Evolutionary conservation across 2,797 vertebrate genomes (phyloP), one percentile per base, ranked within the genome.

Genomic region (Eutrigla gurnardus): DNA sequence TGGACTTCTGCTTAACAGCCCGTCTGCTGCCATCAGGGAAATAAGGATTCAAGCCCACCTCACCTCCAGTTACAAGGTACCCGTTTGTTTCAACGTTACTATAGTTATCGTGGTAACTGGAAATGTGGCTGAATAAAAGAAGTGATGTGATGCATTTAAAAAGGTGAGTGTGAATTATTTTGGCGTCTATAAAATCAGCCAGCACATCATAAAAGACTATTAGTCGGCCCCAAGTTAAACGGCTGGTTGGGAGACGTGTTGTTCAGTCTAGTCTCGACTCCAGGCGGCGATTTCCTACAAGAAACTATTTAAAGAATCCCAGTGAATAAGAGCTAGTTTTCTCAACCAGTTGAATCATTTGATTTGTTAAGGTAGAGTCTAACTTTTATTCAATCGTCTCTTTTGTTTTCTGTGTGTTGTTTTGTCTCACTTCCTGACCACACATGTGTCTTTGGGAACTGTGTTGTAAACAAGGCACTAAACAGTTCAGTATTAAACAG

Each of bases 181-280:
- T 77, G 82, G 78, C 87, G 57, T 39, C 80, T 83, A 50, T 78
- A 73, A 84, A 85, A 83, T 66, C 63, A 65, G 46, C 67, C 42
- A 73, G 81, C 86, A 86, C 84, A 60, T 81, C 67, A 74, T 89
- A 85, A 90, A 90, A 79, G 42, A 45, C 33, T 10, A 43, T 55
- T 47, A 71, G 32, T 66, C 50, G 25, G 43, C 0, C 58, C 80
- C 73, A 81, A 72, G 70, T 62, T 33, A 64, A 82, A 74, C 32
- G 71, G 67, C 10, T 46, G 78, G 12, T 25, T 64, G 66, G 82
- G 52, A 81, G 47, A 73, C 67, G 77, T 70, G 75, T 46, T 75
- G 50, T 70, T 77, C 13, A 17, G 45, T 63, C 50, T 18, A 66
- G 60, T 58, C 45, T 5, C 58, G 61, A 65, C 58, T 68, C n/a